Conservation (phyloP, 2,888 invertebrate species). For the Operophtera brumata region DNA sequence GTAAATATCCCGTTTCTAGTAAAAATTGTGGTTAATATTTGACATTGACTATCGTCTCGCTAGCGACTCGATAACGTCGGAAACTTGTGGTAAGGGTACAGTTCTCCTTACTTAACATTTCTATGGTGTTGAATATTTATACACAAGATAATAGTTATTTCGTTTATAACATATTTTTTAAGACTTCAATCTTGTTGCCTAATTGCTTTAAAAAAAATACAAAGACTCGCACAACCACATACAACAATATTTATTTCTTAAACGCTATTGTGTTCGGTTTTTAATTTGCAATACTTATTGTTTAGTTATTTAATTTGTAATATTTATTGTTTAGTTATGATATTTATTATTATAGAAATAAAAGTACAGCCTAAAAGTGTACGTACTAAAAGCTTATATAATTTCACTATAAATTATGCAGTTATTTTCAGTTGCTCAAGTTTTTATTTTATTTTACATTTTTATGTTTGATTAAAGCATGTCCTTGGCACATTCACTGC, state of each 20-base stretch:
- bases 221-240: slow-evolving; percentile 55
- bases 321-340: slow-evolving; percentile 24
- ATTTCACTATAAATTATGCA: slow-evolving; percentile 16
- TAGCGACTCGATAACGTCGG: too few relatives aligned
- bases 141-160: too few relatives aligned
- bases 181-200: slow-evolving; percentile 8
- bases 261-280: slow-evolving; percentile 11
- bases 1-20: too few relatives aligned
- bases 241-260: slow-evolving; percentile 20
- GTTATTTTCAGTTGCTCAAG: slow-evolving; percentile 17
- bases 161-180: neutral
- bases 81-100: too few relatives aligned
- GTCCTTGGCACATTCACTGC: slow-evolving; percentile 60
- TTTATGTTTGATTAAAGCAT: slow-evolving; percentile 35
- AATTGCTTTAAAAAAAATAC: slow-evolving; percentile 28
- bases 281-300: slow-evolving; percentile 11
- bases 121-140: too few relatives aligned
- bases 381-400: slow-evolving; percentile 34
- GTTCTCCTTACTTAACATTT: too few relatives aligned
- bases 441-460: slow-evolving; percentile 14
- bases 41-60: too few relatives aligned
- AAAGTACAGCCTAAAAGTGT: slow-evolving; percentile 45
- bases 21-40: too few relatives aligned
- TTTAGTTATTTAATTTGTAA: slow-evolving; percentile 23
- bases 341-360: slow-evolving; percentile 45